Evolutionary conservation across 2,797 vertebrate genomes (phyloP).

Genomic region (Urophycis tenuis): DNA sequence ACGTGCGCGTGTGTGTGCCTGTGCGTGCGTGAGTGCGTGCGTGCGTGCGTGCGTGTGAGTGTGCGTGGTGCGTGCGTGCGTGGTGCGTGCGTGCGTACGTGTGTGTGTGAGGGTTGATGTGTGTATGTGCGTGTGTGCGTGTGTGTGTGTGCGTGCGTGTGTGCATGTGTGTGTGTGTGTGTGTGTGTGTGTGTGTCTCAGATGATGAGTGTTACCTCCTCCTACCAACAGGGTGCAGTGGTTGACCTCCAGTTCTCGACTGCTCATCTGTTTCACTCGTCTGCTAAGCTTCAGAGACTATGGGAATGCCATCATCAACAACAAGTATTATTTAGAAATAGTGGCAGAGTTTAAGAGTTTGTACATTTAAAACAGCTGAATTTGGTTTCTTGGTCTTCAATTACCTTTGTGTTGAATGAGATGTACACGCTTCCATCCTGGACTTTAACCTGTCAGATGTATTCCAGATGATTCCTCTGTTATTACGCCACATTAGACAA

Average conservation of each 20-base stretch:
- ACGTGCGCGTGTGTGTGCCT: too few species aligned
- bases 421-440: conserved; percentile 74
- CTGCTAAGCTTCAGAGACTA: conserved; percentile 53
- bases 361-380: neutral
- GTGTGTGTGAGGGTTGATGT: too few species aligned
- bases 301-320: neutral
- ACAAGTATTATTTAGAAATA: neutral
- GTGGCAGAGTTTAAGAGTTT: neutral
- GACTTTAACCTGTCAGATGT: conserved; percentile 70
- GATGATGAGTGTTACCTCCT: conserved; percentile 62
- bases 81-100: too few species aligned
- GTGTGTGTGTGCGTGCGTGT: too few species aligned
- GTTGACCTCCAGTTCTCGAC: conserved; percentile 39
- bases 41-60: too few species aligned
- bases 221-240: conserved; percentile 69
- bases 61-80: too few species aligned
- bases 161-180: neutral
- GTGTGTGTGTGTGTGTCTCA: neutral
- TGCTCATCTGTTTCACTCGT: conserved; percentile 71
- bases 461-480: neutral
- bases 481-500: neutral
- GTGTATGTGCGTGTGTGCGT: too few species aligned
- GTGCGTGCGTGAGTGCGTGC: too few species aligned
- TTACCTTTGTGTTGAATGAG: conserved; percentile 72
- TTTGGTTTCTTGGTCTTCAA: conserved; percentile 2